phyloP scores from a whole-genome alignment of 2,888 invertebrate genomes.

The Conchocele bisecta region DNA sequence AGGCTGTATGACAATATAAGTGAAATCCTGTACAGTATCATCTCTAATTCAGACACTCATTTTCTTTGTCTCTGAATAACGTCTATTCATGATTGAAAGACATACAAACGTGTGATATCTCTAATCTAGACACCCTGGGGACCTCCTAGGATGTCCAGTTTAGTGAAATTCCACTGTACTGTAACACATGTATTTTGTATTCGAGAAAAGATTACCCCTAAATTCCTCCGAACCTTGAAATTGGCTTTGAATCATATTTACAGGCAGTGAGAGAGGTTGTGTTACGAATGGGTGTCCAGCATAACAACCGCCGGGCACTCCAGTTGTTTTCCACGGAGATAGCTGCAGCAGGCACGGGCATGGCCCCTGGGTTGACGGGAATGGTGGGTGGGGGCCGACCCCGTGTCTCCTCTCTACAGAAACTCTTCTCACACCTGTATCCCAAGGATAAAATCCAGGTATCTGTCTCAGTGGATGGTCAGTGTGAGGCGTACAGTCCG shows the following conservation, averaged over 20 bases:
- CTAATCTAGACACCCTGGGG: too few species aligned
- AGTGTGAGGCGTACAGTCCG: constrained; percentile 65
- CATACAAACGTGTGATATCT: too few species aligned
- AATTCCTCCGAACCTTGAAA: not conserved
- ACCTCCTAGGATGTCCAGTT: too few species aligned
- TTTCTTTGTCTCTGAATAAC: too few species aligned
- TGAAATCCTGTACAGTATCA: too few species aligned
- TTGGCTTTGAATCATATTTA: not conserved
- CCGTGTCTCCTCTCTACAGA: constrained; percentile 83
- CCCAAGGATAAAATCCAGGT: constrained; percentile 81
- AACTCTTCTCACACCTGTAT: constrained; percentile 83
- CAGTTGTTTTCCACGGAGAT: constrained; percentile 84
- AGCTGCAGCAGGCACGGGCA: constrained; percentile 84
- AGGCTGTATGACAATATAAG: too few species aligned
- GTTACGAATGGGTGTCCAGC: constrained; percentile 84
- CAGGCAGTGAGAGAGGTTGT: constrained; percentile 82
- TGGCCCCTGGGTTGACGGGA: constrained; percentile 84
- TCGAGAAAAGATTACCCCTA: too few species aligned
- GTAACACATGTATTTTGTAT: too few species aligned
- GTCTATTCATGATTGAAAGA: too few species aligned
- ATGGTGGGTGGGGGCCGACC: constrained; percentile 84
- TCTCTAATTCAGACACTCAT: too few species aligned
- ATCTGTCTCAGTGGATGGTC: too few species aligned
- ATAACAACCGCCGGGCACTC: constrained; percentile 83
- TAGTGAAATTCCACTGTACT: too few species aligned